These are phyloP conservation scores for Alexandromys fortis DNA, from an alignment of 2,113 vertebrate genomes.

Conservation along the genomic window DNA sequence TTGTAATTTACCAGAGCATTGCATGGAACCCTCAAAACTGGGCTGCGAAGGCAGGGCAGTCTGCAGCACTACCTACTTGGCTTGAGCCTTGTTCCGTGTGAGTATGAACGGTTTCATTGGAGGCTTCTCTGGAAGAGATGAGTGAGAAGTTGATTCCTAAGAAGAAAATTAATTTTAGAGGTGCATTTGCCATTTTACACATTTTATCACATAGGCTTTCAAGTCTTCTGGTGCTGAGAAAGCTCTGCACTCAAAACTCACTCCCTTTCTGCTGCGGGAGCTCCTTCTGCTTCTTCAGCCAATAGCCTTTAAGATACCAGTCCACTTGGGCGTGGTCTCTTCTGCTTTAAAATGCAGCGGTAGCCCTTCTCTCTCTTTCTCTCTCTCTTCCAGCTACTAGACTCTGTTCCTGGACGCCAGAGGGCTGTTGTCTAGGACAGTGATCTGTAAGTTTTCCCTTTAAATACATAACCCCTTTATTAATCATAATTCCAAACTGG, in stretches of 20 bases:
- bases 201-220: background rate
- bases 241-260: conserved; percentile 7
- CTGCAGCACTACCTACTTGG: conserved; percentile 84
- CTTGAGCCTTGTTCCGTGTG: conserved; percentile 92
- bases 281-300: too few relatives aligned
- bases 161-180: conserved; percentile 71
- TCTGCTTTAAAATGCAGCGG: too few relatives aligned
- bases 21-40: background rate
- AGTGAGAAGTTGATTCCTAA: conserved; percentile 79
- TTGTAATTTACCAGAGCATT: background rate
- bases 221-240: conserved; percentile 44
- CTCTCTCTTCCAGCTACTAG: too few relatives aligned
- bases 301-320: too few relatives aligned
- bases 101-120: conserved; percentile 94
- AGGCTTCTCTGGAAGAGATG: conserved; percentile 78
- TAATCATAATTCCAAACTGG: too few relatives aligned
- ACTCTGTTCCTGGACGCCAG: too few relatives aligned
- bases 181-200: conserved; percentile 29
- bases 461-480: too few relatives aligned
- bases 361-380: too few relatives aligned
- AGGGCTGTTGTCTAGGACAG: too few relatives aligned
- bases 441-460: too few relatives aligned
- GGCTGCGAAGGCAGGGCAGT: conserved; percentile 10
- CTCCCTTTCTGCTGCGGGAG: background rate
- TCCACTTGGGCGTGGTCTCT: too few relatives aligned